Percentiles rank a stretch among this genome's conserved stretches.
Conservation (phyloP, 2,888 invertebrate species). For the Eristalinus aeneus region DNA sequence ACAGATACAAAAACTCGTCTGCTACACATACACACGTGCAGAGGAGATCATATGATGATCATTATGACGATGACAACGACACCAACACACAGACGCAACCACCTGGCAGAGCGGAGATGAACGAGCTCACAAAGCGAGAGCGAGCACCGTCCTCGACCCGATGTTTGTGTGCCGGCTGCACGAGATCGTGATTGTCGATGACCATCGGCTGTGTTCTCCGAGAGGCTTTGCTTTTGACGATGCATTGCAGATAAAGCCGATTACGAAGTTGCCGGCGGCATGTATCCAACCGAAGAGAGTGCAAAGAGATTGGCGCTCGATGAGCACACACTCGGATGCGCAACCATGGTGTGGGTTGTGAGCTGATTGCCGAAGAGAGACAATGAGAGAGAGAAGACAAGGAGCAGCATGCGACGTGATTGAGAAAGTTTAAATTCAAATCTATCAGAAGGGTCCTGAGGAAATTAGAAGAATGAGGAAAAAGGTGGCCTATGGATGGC, state of each 20-base stretch:
- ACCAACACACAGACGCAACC: constrained; percentile 17
- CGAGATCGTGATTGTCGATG: constrained; percentile 12
- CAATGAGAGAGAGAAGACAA: neutral
- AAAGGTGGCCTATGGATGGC: no score
- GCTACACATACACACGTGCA: constrained; percentile 31
- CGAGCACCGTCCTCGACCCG: constrained; percentile 67
- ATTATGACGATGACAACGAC: constrained; percentile 29
- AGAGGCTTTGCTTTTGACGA: constrained; percentile 16
- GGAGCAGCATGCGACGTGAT: neutral
- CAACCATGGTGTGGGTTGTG: neutral
- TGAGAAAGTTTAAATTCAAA: neutral
- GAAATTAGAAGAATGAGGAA: no score
- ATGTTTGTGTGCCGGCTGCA: neutral
- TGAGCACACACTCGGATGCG: neutral
- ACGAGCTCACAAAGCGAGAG: constrained; percentile 37
- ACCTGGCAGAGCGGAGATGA: neutral
- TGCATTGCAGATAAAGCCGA: constrained; percentile 1
- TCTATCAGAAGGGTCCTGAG: neutral
- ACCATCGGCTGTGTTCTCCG: constrained; percentile 24
- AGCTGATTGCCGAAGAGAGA: neutral
- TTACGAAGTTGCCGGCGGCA: neutral
- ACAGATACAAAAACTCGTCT: constrained; percentile 68
- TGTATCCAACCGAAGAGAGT: constrained; percentile 24
- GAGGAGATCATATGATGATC: constrained; percentile 2
- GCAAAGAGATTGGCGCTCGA: constrained; percentile 22